phyloP scores from a whole-genome alignment of 2,888 invertebrate genomes.

The Lomographa bimaculata region DNA sequence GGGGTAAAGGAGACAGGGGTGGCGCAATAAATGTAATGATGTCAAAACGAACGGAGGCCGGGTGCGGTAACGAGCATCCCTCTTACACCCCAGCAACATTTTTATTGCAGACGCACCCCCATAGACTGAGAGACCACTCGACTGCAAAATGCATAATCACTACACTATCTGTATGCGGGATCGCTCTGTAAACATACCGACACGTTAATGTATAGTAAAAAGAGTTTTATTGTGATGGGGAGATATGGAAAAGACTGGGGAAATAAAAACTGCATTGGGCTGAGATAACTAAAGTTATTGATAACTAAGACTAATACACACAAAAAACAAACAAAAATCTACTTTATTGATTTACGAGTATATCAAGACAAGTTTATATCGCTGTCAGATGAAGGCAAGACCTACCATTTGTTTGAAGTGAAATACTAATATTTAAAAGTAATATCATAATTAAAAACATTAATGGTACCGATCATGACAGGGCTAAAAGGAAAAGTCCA shows the following conservation, averaged over 20 bases:
- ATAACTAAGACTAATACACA: too few relatives aligned
- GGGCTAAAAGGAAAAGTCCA: conserved; percentile 24
- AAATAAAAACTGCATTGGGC: conserved; percentile 1
- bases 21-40: conserved; percentile 67
- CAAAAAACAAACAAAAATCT: too few relatives aligned
- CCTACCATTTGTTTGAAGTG: too few relatives aligned
- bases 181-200: conserved; percentile 64
- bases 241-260: too few relatives aligned
- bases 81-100: conserved; percentile 54
- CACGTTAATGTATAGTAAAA: conserved; percentile 23
- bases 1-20: conserved; percentile 53
- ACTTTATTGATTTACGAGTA: too few relatives aligned
- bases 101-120: conserved; percentile 64
- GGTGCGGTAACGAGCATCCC: conserved; percentile 45
- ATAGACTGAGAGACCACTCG: conserved; percentile 58
- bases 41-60: conserved; percentile 60
- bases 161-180: conserved; percentile 52
- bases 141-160: conserved; percentile 74
- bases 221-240: conserved; percentile 7
- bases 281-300: too few relatives aligned
- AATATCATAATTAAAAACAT: too few relatives aligned
- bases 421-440: too few relatives aligned
- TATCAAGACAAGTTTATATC: too few relatives aligned
- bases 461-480: too few relatives aligned
- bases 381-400: too few relatives aligned